These are phyloP conservation scores for Chlorospingus semifuscus DNA, from an alignment of 2,797 vertebrate species.

Conservation along the genomic window DNA sequence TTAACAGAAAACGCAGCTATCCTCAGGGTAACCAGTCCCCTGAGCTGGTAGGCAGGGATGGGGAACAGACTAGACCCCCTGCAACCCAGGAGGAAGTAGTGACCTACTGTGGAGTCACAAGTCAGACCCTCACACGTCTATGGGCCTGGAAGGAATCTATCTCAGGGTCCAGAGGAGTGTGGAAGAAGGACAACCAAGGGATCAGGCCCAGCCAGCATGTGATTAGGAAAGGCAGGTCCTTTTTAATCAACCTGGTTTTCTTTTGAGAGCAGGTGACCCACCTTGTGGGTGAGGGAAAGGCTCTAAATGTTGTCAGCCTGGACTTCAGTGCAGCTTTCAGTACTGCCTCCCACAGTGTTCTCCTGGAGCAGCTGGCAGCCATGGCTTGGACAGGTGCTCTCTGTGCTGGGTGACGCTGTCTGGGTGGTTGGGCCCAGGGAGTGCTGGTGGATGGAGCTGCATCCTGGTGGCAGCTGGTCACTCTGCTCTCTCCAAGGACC, in stretches of 20 bases:
- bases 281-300: not conserved
- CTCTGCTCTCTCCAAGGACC: not conserved
- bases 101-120: not conserved
- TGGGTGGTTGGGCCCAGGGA: not conserved
- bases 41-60: not conserved
- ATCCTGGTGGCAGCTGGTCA: not conserved
- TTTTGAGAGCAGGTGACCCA: not conserved
- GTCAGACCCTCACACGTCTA: no score
- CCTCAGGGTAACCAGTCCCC: not conserved
- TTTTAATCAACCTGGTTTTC: not conserved
- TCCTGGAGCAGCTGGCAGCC: not conserved
- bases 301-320: not conserved
- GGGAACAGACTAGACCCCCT: not conserved
- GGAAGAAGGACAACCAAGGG: not conserved
- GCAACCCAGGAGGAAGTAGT: not conserved
- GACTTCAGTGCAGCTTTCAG: not conserved
- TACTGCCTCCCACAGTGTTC: rapidly evolving
- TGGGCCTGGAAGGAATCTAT: not conserved
- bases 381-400: not conserved
- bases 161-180: not conserved
- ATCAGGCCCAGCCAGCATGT: not conserved
- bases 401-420: not conserved
- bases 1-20: not conserved
- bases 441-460: not conserved
- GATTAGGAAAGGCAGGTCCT: not conserved